Conservation (phyloP, 1,140 invertebrate species). For the Philopotamus ludificatus region DNA sequence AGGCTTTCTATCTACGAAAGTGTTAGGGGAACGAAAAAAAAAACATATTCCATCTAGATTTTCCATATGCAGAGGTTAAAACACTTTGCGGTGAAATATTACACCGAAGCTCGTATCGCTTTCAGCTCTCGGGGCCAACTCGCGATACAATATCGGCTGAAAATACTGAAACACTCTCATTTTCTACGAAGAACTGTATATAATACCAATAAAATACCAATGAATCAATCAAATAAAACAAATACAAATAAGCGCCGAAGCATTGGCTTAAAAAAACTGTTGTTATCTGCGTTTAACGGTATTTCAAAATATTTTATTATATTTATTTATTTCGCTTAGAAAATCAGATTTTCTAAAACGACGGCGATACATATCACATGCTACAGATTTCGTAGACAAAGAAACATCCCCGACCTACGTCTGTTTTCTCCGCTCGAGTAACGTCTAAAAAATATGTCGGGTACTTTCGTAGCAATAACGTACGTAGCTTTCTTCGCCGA, state of each 20-base stretch:
- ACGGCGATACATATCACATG: background rate
- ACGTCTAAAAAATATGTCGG: too few relatives aligned
- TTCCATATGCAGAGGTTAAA: constrained; percentile 17
- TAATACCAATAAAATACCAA: too few relatives aligned
- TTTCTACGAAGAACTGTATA: too few relatives aligned
- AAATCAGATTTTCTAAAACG: background rate
- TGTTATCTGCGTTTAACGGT: too few relatives aligned
- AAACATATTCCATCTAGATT: constrained; percentile 3
- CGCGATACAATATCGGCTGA: background rate
- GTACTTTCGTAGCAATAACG: too few relatives aligned
- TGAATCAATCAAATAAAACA: too few relatives aligned
- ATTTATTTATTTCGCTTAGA: too few relatives aligned
- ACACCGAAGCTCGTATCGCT: background rate
- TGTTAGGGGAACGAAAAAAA: background rate
- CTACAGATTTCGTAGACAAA: background rate
- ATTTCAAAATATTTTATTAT: too few relatives aligned
- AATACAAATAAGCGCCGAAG: too few relatives aligned
- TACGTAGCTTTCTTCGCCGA: too few relatives aligned
- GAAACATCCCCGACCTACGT: background rate
- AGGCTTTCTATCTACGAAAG: constrained; percentile 1
- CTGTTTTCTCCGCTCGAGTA: too few relatives aligned
- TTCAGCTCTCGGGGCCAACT: background rate
- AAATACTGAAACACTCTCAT: constrained; percentile 11
- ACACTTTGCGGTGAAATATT: constrained; percentile 14
- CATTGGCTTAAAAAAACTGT: too few relatives aligned